Conservation (phyloP, 2,888 invertebrate species). For the Lepeophtheirus nordmannii region DNA sequence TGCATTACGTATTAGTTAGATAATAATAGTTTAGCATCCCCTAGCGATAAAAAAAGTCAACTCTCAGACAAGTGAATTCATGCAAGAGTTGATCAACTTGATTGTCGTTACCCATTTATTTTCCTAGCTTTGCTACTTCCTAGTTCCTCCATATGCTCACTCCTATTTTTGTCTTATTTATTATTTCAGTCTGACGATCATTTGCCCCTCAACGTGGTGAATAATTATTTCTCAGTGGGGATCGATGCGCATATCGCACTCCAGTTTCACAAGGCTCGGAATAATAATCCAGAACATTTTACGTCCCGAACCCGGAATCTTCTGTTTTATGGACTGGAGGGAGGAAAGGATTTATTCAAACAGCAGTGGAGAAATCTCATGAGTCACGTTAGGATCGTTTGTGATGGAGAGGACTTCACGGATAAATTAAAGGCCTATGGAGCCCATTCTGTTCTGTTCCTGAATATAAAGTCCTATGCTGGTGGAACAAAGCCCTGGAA, state of each 20-base stretch:
- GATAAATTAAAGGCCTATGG: constrained; percentile 76
- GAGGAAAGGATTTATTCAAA: constrained; percentile 86
- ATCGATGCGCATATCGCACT: constrained; percentile 96
- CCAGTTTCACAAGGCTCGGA: constrained; percentile 94
- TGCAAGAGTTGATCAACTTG: no score
- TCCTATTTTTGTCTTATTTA: no score
- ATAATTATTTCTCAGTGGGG: constrained; percentile 95
- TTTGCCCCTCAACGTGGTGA: constrained; percentile 50
- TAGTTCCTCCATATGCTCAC: no score
- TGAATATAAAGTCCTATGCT: constrained; percentile 92
- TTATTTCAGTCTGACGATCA: no score
- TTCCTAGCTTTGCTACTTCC: not conserved
- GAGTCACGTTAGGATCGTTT: constrained; percentile 82
- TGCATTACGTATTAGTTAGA: no score
- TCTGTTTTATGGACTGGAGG: constrained; percentile 94
- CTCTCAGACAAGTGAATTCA: no score
- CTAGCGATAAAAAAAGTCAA: no score
- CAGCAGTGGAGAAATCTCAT: constrained; percentile 91
- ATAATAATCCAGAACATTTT: constrained; percentile 94
- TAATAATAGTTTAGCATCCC: no score
- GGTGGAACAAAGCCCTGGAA: constrained; percentile 94
- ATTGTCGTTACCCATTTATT: not conserved
- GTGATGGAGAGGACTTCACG: constrained; percentile 66
- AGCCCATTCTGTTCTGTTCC: constrained; percentile 87
- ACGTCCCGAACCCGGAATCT: constrained; percentile 91